Percentiles rank a stretch among this genome's conserved stretches.
These are phyloP conservation scores for Polyodon spathula DNA, from an alignment of 2,113 vertebrate species.

Conservation along the genomic window DNA sequence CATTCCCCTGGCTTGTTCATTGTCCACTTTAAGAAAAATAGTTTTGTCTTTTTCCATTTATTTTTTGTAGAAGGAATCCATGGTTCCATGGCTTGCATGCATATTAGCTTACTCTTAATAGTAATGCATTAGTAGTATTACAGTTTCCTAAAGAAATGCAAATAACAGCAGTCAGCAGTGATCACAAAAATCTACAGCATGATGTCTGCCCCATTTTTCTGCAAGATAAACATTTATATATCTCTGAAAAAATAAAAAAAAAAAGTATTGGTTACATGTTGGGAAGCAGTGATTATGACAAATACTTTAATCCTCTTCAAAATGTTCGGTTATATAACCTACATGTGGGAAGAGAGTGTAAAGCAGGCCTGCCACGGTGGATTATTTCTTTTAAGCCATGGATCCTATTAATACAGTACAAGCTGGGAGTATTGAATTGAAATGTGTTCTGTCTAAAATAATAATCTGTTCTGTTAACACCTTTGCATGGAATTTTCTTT, in stretches of 20 bases:
- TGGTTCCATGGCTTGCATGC: neutral
- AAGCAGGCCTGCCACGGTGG: neutral
- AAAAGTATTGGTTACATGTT: slow-evolving; percentile 1
- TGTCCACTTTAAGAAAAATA: neutral
- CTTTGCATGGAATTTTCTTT: too few species aligned
- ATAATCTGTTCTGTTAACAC: too few species aligned
- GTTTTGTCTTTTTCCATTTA: neutral
- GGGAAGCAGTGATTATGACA: neutral
- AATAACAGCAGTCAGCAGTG: neutral
- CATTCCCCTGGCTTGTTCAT: neutral
- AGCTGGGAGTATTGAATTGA: too few species aligned
- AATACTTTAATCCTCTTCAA: neutral
- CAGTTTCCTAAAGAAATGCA: neutral
- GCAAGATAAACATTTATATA: neutral
- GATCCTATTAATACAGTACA: too few species aligned
- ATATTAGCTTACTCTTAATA: neutral
- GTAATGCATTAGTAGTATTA: neutral
- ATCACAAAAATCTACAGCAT: neutral
- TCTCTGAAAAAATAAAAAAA: too few species aligned
- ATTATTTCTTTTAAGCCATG: neutral
- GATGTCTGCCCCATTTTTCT: neutral
- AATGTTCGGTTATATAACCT: neutral
- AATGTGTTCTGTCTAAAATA: too few species aligned
- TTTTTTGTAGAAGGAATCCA: neutral
- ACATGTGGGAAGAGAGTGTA: neutral